Evolutionary conservation across 2,113 vertebrate species (phyloP), one percentile per base, ranked within the genome.

Genomic region (Oceanodroma tethys): DNA sequence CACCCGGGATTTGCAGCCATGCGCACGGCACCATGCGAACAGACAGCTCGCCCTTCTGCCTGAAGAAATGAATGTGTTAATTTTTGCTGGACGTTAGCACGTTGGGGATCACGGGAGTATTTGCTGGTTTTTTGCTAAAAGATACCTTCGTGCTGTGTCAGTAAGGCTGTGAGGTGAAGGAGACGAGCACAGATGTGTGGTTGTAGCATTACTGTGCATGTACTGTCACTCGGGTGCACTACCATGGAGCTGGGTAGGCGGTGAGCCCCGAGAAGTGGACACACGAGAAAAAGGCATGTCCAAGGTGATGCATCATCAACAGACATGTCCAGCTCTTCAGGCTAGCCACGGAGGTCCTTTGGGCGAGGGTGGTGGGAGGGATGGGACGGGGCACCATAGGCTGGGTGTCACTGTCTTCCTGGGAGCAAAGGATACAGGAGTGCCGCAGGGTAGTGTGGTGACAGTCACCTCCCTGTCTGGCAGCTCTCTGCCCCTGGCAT

Each of bases 131-230:
- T 72, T 68, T 56, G 48, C 36, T 38, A 10, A 45, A 10, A 71
- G 56, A 16, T 9, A 47, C 21, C 36, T 38, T 38, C 2, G 16
- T 71, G 83, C 55, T 19, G 45, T 7, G 56, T 47, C 27, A 7
- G 10, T 34, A 32, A 6, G 58, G 34, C 63, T 58, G 53, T 0
- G 40, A 42, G 90, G 85, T 0, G 7, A 48, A 30, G 76, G 81
- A 50, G 73, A 16, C 0, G 27, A 48, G 84, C 78, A 32, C 38
- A 50, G 60, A 7, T 0, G 0, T 8, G 73, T 60, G 91, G 56
- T 89, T 55, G 50, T 9, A 16, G 34, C 1, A 0, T 66, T 50
- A 13, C 58, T 0, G 0, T 58, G 36, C 0, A 0, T 0, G 0
- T 58, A 3, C 32, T 9, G 43, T 67, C 40, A 8, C 79, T 80